Evolutionary conservation across 2,113 vertebrate genomes (phyloP).

Genomic region (Gasterosteus nipponicus): DNA sequence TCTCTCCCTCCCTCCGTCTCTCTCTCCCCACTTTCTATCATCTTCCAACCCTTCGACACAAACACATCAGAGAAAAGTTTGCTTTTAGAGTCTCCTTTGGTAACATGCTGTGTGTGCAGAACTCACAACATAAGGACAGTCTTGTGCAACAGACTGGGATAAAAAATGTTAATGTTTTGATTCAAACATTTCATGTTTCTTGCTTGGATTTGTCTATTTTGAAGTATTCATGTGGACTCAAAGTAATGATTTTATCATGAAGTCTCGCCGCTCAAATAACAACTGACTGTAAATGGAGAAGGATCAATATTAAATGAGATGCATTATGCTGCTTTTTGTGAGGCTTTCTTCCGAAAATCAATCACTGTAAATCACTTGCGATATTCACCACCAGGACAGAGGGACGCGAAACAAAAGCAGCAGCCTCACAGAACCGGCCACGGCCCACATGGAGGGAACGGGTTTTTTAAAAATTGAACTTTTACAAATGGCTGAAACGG

Average conservation of each 20-base stretch:
- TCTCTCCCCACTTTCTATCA: constrained; percentile 18
- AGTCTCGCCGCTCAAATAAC: constrained; percentile 23
- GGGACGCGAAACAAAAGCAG: constrained; percentile 33
- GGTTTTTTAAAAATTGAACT: constrained; percentile 18
- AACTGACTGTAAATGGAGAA: constrained; percentile 25
- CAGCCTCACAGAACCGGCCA: constrained; percentile 16
- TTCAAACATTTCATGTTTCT: background rate
- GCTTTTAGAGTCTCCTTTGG: constrained; percentile 27
- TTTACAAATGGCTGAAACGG: constrained; percentile 20
- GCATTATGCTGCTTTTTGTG: constrained; percentile 41
- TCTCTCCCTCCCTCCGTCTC: constrained; percentile 25
- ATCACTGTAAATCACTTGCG: constrained; percentile 32
- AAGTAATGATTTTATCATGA: constrained; percentile 31
- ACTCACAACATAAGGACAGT: background rate
- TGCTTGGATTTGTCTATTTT: background rate
- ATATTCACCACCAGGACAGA: constrained; percentile 36
- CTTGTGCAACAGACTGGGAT: background rate
- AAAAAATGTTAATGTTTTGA: background rate
- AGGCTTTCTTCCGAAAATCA: constrained; percentile 49
- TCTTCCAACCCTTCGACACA: constrained; percentile 41
- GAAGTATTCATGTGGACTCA: background rate
- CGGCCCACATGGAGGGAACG: constrained; percentile 21
- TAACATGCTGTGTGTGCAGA: constrained; percentile 27
- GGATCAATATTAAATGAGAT: constrained; percentile 52
- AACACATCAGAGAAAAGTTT: constrained; percentile 49